Conservation (phyloP, 2,888 invertebrate species). For the Meghimatium bilineatum region DNA sequence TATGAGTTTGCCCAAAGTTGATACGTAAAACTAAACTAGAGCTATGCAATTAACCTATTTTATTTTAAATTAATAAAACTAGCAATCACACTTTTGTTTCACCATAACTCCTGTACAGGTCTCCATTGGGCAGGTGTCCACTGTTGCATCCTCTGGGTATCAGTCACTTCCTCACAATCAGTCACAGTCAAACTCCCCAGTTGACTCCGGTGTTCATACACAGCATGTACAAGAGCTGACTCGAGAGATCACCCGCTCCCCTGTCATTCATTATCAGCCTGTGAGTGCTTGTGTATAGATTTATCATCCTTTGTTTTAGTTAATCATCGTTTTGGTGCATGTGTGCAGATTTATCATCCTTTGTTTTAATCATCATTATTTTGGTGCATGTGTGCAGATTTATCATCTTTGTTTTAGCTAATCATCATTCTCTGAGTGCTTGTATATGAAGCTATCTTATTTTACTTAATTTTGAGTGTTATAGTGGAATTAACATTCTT, state of each 20-base stretch:
- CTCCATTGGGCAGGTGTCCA: constrained; percentile 84
- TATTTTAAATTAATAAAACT: too few relatives aligned
- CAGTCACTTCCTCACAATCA: constrained; percentile 93
- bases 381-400: too few relatives aligned
- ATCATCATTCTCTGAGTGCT: too few relatives aligned
- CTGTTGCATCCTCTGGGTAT: constrained; percentile 85
- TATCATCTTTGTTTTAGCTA: too few relatives aligned
- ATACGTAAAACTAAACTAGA: too few relatives aligned
- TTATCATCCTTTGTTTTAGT: not conserved
- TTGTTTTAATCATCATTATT: not conserved
- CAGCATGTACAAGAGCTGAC: constrained; percentile 47
- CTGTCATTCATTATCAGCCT: constrained; percentile 56
- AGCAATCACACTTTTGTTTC: not conserved
- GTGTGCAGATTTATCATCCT: not conserved
- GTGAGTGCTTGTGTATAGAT: constrained; percentile 3
- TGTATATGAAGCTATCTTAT: too few relatives aligned
- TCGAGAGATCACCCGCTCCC: constrained; percentile 61
- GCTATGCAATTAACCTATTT: too few relatives aligned
- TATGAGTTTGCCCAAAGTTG: too few relatives aligned
- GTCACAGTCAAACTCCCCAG: constrained; percentile 85
- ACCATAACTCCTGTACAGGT: constrained; percentile 81
- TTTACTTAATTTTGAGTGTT: too few relatives aligned
- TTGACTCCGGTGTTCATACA: constrained; percentile 79
- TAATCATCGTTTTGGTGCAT: not conserved
- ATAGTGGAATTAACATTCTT: too few relatives aligned